Evolutionary conservation across 1,140 invertebrate genomes (phyloP), one percentile per base, ranked within the genome.

Genomic region (Brachystomella parvula): DNA sequence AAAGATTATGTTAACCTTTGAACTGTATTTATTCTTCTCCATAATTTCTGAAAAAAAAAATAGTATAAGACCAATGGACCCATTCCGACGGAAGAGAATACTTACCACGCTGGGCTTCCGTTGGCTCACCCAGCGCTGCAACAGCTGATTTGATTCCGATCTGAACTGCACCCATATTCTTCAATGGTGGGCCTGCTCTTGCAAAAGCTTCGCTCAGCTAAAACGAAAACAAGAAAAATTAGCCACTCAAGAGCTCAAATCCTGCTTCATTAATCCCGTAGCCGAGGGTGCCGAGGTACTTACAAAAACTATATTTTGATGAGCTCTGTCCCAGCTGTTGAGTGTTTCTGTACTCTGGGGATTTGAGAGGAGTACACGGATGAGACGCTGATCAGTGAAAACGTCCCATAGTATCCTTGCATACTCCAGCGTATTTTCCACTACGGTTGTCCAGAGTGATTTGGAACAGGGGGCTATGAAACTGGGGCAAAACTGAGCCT

Each of bases 361-460:
- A 78, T 94, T 90, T 75, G 88, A 90, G 0, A 90, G 86, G 61
- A 94, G 85, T 78, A 94, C 90, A 68, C 88, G 82, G 0, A 92
- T 89, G 78, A 94, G 79, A 84, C 93, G 92, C 66, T 87, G 87
- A 44, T 83, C 80, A 0, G 93, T 92, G 81, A 94, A 96, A 29
- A 97, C 82, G 80, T 98, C 95, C 90, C 92, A 97, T 6, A 96
- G 91, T 71, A 97, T 94, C 28, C 94, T 83, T 75, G 92, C 94
- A 76, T 96, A 98, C 80, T 98, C 95, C 59, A 96, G 83, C 2
- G 92, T 87, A 2, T 91, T 88, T 82, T 98, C 95, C 1, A 96
- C 89, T 74, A 88, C 89, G 74, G 89, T 94, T 0, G 94, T 97
- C 94, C 94, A 98, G 56, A 97, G 75, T 9, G 91, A 90, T 79